Evolutionary conservation across 2,113 vertebrate genomes (phyloP).

Genomic region (Aleadryas rufinucha): DNA sequence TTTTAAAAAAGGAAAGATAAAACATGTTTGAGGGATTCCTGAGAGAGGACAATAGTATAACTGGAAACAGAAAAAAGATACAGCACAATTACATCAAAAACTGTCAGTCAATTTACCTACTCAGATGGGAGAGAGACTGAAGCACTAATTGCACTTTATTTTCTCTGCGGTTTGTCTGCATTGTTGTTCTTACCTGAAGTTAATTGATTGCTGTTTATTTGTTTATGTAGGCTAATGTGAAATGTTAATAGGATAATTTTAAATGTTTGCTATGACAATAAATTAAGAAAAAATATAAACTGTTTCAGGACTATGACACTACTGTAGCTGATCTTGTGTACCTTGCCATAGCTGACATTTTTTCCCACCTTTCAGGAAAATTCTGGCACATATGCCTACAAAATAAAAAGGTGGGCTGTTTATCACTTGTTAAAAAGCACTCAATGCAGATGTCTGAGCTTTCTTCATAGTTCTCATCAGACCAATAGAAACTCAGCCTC

Average conservation of each 20-base stretch:
- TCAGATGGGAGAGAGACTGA: neutral
- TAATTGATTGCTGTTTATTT: constrained; percentile 20
- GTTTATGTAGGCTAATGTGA: neutral
- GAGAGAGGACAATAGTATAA: neutral
- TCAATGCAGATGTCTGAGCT: neutral
- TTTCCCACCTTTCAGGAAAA: neutral
- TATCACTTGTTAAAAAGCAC: neutral
- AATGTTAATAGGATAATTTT: neutral
- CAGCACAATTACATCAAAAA: neutral
- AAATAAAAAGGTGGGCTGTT: neutral
- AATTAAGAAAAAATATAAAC: neutral
- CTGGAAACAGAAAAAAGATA: neutral
- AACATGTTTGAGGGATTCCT: neutral
- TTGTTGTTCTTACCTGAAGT: neutral
- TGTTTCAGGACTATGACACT: neutral
- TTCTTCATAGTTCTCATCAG: neutral
- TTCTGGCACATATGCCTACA: neutral
- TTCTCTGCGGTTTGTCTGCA: neutral
- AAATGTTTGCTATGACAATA: neutral
- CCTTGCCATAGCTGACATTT: neutral
- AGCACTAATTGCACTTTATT: neutral
- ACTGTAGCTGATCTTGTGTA: neutral
- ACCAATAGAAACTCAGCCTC: neutral
- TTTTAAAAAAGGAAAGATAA: neutral
- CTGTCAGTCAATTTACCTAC: neutral